These are phyloP conservation scores for Platerodrilus igneus DNA, from an alignment of 2,888 invertebrate genomes.

Conservation along the genomic window DNA sequence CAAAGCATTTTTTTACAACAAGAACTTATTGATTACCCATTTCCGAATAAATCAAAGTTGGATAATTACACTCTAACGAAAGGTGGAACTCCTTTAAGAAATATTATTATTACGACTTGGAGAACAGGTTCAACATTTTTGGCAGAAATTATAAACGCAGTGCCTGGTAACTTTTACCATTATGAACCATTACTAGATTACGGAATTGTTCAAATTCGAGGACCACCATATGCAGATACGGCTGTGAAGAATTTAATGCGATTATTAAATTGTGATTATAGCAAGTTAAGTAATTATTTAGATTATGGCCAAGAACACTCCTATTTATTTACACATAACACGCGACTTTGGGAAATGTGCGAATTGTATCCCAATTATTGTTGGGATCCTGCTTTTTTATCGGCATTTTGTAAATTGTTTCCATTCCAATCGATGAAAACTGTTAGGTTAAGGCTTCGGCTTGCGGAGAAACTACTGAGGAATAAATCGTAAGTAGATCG, in stretches of 20 bases:
- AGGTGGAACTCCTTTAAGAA: constrained; percentile 68
- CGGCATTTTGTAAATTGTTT: constrained; percentile 74
- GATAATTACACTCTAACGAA: constrained; percentile 65
- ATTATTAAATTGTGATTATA: constrained; percentile 73
- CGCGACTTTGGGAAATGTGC: constrained; percentile 79
- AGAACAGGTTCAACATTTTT: constrained; percentile 87
- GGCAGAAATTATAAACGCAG: constrained; percentile 76
- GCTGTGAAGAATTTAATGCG: constrained; percentile 66
- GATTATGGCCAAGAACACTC: constrained; percentile 71
- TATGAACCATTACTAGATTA: constrained; percentile 84
- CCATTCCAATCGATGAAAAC: constrained; percentile 88
- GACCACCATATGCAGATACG: constrained; percentile 62
- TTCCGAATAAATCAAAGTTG: constrained; percentile 57
- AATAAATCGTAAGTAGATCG: constrained; percentile 64
- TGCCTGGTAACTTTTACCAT: constrained; percentile 85
- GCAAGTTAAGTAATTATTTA: constrained; percentile 69
- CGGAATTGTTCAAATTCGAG: constrained; percentile 76
- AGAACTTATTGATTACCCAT: constrained; percentile 59
- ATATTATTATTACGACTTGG: constrained; percentile 83
- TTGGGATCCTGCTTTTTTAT: constrained; percentile 66
- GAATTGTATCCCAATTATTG: constrained; percentile 61
- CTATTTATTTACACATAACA: constrained; percentile 81
- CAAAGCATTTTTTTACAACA: constrained; percentile 53
- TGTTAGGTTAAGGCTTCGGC: constrained; percentile 69
- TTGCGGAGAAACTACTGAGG: constrained; percentile 66